A percentile compares a stretch with the other conserved stretches of the same genome.
These are phyloP conservation scores for Bruchidius siliquastri DNA, from an alignment of 2,888 invertebrate genomes.

Conservation along the genomic window DNA sequence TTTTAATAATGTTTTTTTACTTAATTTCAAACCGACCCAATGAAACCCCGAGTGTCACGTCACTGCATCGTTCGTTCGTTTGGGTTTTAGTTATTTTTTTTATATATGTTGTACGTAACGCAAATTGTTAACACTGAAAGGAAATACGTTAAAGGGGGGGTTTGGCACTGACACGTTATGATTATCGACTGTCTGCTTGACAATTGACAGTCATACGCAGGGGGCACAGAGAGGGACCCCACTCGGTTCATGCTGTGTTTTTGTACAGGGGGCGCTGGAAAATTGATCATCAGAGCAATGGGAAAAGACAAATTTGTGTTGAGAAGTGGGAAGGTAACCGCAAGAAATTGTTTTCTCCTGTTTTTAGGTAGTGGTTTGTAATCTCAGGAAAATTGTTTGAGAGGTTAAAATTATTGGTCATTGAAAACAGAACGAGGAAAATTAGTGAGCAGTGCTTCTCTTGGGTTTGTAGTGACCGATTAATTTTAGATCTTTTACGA, in stretches of 20 bases:
- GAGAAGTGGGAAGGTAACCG: too few species aligned
- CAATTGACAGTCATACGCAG: constrained; percentile 25
- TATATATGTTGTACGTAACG: neutral
- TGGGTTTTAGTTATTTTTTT: constrained; percentile 3
- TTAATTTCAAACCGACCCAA: constrained; percentile 23
- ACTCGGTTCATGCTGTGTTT: constrained; percentile 40
- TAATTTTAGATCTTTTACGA: too few species aligned
- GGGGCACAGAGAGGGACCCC: constrained; percentile 39
- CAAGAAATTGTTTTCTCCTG: too few species aligned
- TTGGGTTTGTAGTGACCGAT: too few species aligned
- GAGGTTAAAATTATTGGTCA: too few species aligned
- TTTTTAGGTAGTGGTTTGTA: too few species aligned
- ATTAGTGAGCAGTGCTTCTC: too few species aligned
- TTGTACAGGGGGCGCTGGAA: constrained; percentile 2
- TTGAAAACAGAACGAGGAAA: too few species aligned
- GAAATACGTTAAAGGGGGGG: constrained; percentile 31
- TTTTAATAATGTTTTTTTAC: constrained; percentile 40
- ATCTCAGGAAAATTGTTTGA: too few species aligned
- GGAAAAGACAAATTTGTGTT: neutral
- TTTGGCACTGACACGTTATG: constrained; percentile 38
- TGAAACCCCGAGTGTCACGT: constrained; percentile 38
- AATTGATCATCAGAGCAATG: neutral
- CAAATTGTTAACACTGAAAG: constrained; percentile 17
- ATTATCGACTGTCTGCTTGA: constrained; percentile 19
- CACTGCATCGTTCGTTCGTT: constrained; percentile 32